Evolutionary conservation across 2,888 invertebrate species (phyloP).

Genomic region (Mantis religiosa): DNA sequence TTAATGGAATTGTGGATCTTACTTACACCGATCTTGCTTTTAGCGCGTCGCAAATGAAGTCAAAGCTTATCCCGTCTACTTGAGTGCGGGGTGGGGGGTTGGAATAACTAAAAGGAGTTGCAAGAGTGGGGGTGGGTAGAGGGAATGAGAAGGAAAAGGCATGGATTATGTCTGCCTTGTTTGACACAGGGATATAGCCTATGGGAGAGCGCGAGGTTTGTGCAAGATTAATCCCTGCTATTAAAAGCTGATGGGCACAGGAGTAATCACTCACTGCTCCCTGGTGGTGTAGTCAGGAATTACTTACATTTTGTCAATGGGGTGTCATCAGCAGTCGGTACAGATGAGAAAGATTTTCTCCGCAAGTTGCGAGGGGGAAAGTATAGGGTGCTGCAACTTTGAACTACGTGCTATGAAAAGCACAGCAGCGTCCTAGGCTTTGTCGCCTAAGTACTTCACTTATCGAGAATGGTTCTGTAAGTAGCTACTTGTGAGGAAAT

Average conservation of each 20-base stretch:
- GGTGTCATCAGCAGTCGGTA: not conserved
- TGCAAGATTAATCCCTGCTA: slow-evolving; percentile 17
- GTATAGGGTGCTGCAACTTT: not conserved
- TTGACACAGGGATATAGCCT: not conserved
- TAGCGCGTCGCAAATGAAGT: not conserved
- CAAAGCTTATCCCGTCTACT: slow-evolving; percentile 3
- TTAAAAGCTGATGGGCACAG: slow-evolving; percentile 3
- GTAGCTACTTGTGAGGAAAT: no score
- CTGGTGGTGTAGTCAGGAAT: not conserved
- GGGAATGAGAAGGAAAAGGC: not conserved
- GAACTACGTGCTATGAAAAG: not conserved
- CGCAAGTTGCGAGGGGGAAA: not conserved
- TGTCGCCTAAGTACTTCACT: not conserved
- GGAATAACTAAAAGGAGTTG: slow-evolving; percentile 8
- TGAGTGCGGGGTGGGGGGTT: not conserved
- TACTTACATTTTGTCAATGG: slow-evolving; percentile 16
- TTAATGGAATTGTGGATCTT: not conserved
- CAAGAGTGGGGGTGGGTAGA: not conserved
- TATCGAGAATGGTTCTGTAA: not conserved
- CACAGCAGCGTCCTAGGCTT: not conserved
- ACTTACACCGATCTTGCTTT: slow-evolving; percentile 1
- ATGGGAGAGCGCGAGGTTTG: not conserved
- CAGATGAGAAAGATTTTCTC: not conserved
- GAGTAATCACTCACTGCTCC: slow-evolving; percentile 15
- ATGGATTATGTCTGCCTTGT: slow-evolving; percentile 14